These are phyloP conservation scores for Hypercompe scribonia DNA, from an alignment of 2,888 invertebrate species.

Conservation along the genomic window DNA sequence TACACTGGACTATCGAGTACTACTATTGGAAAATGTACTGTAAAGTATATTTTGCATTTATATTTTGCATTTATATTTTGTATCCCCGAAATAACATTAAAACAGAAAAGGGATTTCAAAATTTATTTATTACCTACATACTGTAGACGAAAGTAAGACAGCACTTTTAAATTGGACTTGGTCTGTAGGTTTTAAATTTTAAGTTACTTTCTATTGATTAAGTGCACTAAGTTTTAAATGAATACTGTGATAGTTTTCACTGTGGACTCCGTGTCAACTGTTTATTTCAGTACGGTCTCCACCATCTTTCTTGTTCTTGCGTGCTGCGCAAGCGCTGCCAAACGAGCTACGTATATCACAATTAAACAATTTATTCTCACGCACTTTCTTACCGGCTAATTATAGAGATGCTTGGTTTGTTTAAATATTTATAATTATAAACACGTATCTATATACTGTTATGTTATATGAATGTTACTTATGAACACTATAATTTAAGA, in stretches of 20 bases:
- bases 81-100: background rate
- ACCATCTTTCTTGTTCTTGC: conserved; percentile 60
- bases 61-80: background rate
- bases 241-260: conserved; percentile 61
- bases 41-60: background rate
- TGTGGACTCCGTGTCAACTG: conserved; percentile 57
- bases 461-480: conserved; percentile 10
- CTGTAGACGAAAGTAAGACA: background rate
- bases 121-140: background rate
- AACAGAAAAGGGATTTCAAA: background rate
- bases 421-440: conserved; percentile 66
- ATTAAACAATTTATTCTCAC: conserved; percentile 81
- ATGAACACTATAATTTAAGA: background rate
- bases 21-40: background rate
- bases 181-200: background rate
- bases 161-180: background rate
- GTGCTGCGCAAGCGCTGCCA: conserved; percentile 63
- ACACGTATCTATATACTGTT: conserved; percentile 50
- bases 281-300: conserved; percentile 62
- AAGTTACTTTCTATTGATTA: background rate
- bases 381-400: conserved; percentile 75
- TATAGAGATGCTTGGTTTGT: conserved; percentile 65
- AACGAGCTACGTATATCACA: conserved; percentile 68
- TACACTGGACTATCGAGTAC: background rate
- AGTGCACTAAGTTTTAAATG: conserved; percentile 50